Percentiles rank a stretch among this genome's conserved stretches.
Conservation (phyloP, 2,888 invertebrate species). For the Athrips mouffetella region DNA sequence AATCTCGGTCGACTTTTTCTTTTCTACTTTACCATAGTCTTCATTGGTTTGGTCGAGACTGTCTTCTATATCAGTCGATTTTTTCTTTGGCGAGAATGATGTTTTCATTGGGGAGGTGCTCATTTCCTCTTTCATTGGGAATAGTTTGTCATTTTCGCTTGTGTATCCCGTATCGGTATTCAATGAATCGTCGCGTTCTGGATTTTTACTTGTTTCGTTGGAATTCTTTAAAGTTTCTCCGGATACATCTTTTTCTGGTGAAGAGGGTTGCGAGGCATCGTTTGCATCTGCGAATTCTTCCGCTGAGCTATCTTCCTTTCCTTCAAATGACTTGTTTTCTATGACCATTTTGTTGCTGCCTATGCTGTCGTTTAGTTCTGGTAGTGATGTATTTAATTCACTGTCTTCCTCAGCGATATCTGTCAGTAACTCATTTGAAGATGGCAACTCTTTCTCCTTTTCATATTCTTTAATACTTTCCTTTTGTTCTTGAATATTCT, state of each 20-base stretch:
- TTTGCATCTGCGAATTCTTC: slow-evolving; percentile 30
- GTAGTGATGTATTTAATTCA: background rate
- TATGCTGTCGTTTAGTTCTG: too few species aligned
- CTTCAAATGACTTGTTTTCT: too few species aligned
- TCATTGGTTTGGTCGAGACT: background rate
- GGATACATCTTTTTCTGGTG: slow-evolving; percentile 36
- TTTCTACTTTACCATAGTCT: background rate
- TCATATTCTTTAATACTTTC: too few species aligned
- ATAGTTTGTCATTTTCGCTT: slow-evolving; percentile 32
- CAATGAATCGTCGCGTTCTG: slow-evolving; percentile 44
- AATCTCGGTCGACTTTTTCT: too few species aligned
- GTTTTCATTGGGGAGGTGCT: slow-evolving; percentile 15
- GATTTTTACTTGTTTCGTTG: slow-evolving; percentile 37
- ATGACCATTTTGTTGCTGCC: too few species aligned
- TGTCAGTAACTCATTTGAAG: too few species aligned
- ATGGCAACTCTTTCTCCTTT: too few species aligned
- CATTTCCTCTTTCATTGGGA: slow-evolving; percentile 23
- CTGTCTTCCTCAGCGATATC: too few species aligned
- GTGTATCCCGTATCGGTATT: slow-evolving; percentile 47
- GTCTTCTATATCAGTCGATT: slow-evolving; percentile 1
- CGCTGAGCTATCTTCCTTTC: background rate
- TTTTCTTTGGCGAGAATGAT: slow-evolving; percentile 18
- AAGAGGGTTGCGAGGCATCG: too few species aligned
- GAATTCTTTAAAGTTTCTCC: slow-evolving; percentile 38
- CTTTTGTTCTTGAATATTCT: too few species aligned